Base-by-base conservation (phyloP, 2,888 invertebrate genomes). In the Drosophila hamatofila region DNA sequence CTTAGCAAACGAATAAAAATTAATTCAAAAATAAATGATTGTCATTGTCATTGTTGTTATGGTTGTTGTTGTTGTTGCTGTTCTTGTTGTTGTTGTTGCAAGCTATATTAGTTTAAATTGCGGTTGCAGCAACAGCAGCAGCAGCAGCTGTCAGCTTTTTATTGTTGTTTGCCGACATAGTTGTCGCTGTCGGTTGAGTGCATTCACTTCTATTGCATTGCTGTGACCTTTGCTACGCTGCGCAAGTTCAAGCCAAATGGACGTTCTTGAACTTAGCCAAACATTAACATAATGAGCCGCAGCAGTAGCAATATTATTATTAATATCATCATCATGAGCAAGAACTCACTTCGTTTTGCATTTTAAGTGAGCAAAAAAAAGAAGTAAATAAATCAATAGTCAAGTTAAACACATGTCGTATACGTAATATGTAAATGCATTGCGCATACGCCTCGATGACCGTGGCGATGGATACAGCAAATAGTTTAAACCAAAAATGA, bases 71-170 rank as follows among this genome's bases (percentile, higher is more conserved):
- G 60, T 58, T 75, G 65, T 69, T 81, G 81, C 67, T 81, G 81
- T 51, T 83, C 81, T 4, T 41, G 42, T 72, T 81, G 81, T 73
- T 71, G 27, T 27, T 48, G 46, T 48, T 84, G 88, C 67, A 76
- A 81, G 80, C 75, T 83, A 85, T 85, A 85, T 85, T 89, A 89
- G 85, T 86, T 88, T 88, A 88, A 86, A 86, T 86, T 86, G 90
- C 86, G 89, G 79, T 86, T 89, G 88, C 88, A 78, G 66, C 68
- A 63, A 3, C 49, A 18, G 27, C 46, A 25, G 49, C 64, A 21
- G n/a, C 46, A 46, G 46, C 65, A 52, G 55, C 80, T 70, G 75
- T 72, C 69, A 65, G 77, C 69, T 73, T 75, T 62, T 60, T 66
- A 78, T 87, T 84, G 72, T 85, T 83, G 71, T 76, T 80, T 84